Evolutionary conservation across 2,797 vertebrate species (phyloP).

Genomic region (Sebastes vulpes): DNA sequence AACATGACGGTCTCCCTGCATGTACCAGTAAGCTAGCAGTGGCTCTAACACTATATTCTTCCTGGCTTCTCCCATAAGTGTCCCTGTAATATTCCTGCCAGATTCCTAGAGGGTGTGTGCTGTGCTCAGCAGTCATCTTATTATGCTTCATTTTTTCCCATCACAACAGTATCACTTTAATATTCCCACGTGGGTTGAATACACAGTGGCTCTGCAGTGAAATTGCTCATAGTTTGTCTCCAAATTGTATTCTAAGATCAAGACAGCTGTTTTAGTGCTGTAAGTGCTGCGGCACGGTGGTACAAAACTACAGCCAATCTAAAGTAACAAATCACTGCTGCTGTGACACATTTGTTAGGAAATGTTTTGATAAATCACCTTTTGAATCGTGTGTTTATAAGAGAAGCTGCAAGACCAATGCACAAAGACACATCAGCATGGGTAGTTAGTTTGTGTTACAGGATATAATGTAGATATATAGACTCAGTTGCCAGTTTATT

Average conservation of each 20-base stretch:
- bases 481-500: not conserved
- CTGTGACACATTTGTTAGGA: not conserved
- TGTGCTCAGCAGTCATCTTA: conserved; percentile 58
- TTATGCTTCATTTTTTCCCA: conserved; percentile 36
- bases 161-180: conserved; percentile 45
- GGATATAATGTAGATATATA: not conserved
- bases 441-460: not conserved
- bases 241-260: not conserved
- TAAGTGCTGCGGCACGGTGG: not conserved
- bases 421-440: not conserved
- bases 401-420: not conserved
- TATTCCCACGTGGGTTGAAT: conserved; percentile 32
- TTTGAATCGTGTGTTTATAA: not conserved
- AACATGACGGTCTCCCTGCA: conserved; percentile 7
- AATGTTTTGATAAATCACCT: not conserved
- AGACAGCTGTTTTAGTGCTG: not conserved
- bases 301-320: not conserved
- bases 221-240: conserved; percentile 8
- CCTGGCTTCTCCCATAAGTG: conserved; percentile 36
- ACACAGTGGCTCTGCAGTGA: conserved; percentile 14
- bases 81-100: conserved; percentile 40
- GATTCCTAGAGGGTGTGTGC: conserved; percentile 32
- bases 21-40: conserved; percentile 12
- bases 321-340: not conserved
- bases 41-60: conserved; percentile 39